Conservation (phyloP, 2,888 invertebrate genomes). For the Lochmaea capreae region DNA sequence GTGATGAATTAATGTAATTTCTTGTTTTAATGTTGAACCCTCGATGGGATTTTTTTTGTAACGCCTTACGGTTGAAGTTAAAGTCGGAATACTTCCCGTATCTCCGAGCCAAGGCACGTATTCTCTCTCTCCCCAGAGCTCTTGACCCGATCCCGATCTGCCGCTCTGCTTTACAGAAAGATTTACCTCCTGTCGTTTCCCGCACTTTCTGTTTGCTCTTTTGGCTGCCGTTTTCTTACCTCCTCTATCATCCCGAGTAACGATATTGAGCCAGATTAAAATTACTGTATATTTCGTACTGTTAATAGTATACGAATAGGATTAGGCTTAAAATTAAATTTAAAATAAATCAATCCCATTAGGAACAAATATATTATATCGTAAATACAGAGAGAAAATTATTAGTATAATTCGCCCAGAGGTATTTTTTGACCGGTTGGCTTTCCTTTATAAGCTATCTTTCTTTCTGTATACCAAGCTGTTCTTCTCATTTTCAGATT, state of each 20-base stretch:
- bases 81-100: conserved; percentile 52
- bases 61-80: conserved; percentile 50
- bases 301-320: not conserved
- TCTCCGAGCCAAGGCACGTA: conserved; percentile 60
- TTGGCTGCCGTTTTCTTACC: conserved; percentile 13
- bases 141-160: conserved; percentile 53
- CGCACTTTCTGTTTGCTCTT: conserved; percentile 23
- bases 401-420: no score
- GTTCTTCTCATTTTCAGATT: no score
- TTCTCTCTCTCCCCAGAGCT: conserved; percentile 53
- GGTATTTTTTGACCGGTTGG: no score
- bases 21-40: not conserved
- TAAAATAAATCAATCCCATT: no score
- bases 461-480: no score
- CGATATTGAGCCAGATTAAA: not conserved
- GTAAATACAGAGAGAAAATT: no score
- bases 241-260: not conserved
- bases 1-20: no score
- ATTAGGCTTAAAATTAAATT: no score
- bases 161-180: conserved; percentile 35
- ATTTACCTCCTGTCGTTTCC: conserved; percentile 35
- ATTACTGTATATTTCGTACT: not conserved
- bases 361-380: no score
- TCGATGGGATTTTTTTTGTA: conserved; percentile 34
- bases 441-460: no score